These are phyloP conservation scores for Drosophila ustulata DNA, from an alignment of 2,888 invertebrate genomes.

Conservation along the genomic window DNA sequence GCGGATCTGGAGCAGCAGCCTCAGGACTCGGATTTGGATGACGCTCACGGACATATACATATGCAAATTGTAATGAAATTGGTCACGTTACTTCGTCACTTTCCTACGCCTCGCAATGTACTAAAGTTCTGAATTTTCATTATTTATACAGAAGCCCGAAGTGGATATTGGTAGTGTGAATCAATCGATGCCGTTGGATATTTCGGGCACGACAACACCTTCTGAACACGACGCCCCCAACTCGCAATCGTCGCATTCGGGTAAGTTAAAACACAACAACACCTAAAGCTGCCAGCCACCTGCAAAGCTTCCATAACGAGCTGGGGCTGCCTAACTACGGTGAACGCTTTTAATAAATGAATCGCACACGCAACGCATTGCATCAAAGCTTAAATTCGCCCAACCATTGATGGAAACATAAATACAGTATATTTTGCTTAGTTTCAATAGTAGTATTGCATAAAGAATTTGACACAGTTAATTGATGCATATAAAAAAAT, in stretches of 20 bases:
- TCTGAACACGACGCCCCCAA: conserved; percentile 85
- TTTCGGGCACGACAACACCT: conserved; percentile 85
- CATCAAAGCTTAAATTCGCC: neutral
- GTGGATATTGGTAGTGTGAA: conserved; percentile 84
- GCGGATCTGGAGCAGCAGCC: conserved; percentile 86
- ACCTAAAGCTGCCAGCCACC: conserved; percentile 13
- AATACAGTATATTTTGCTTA: neutral
- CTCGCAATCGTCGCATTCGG: conserved; percentile 85
- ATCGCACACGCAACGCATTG: conserved; percentile 24
- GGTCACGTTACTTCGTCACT: conserved; percentile 67
- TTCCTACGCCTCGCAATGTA: conserved; percentile 41
- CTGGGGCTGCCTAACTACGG: conserved; percentile 4
- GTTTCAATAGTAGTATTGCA: neutral
- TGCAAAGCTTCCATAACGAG: conserved; percentile 23
- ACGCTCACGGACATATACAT: conserved; percentile 84
- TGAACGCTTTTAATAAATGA: conserved; percentile 22
- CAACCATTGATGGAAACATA: neutral
- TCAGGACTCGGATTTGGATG: conserved; percentile 86
- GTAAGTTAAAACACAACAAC: conserved; percentile 66
- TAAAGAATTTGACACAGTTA: too few relatives aligned
- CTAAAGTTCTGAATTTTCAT: conserved; percentile 38
- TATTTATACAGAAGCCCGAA: conserved; percentile 83
- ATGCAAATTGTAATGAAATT: conserved; percentile 85
- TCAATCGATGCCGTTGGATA: conserved; percentile 85
- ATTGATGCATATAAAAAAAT: too few relatives aligned